Base-by-base conservation (phyloP, 2,888 invertebrate genomes). In the Galeopsomyia nigrocyanea region DNA sequence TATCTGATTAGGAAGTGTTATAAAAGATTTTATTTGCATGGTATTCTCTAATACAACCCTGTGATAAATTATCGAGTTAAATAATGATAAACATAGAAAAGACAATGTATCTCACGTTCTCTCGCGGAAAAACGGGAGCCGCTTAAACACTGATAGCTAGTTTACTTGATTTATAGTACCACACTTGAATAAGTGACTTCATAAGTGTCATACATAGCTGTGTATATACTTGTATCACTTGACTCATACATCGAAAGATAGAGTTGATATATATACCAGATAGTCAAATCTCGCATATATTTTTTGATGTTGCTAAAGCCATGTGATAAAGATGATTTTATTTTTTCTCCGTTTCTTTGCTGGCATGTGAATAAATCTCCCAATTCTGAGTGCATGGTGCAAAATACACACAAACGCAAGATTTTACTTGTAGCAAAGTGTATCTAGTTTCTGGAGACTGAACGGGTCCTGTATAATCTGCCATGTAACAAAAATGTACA, bases 401-500 rank as follows among this genome's bases (percentile, higher is more conserved):
- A 74, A 57, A 60, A 74, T 73, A 75, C 56, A 39, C 49, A 9
- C 26, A 68, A 22, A 53, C 39, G 21, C 17, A 68, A 76, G 69
- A 77, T 71, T 75, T 39, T 66, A 75, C 64, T 64, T 61, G 67
- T 76, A 75, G 68, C 68, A 63, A 68, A 50, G 49, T 63, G 61
- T 65, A 57, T 74, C 70, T 73, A 53, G 47, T 78, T 77, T 78
- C 77, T 78, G 75, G 79, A 81, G 81, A 80, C 80, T 79, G 80
- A 81, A 72, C 70, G 65, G 75, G 75, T 77, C 78, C 76, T 77
- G 76, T 76, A 78, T 66, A 69, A 73, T 75, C 53, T 71, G 78
- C 77, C 76, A 79, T 58, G 64, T 72, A 73, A 74, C 68, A 74
- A 39, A 39, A 80, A 78, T 77, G 75, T 80, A 78, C 76, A 77